Evolutionary conservation across 2,888 invertebrate species (phyloP), one percentile per base, ranked within the genome.

Genomic region (Spodoptera exigua): DNA sequence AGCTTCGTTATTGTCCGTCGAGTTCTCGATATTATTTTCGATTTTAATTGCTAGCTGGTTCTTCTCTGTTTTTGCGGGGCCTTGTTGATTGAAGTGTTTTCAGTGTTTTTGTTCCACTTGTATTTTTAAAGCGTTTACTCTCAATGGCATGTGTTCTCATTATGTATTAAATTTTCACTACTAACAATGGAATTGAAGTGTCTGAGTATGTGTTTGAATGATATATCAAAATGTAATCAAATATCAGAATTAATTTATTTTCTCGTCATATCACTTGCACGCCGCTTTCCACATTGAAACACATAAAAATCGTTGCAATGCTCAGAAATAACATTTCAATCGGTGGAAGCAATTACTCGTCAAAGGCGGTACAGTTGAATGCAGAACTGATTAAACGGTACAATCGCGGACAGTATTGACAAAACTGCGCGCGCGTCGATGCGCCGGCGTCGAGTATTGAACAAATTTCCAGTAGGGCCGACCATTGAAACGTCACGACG

Each of bases 291-390:
- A 49, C 64, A 60, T 59, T 49, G 17, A 53, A 69, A 63, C 40
- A 62, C 57, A 62, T 54, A 79, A 71, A 70, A 72, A 49, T 36
- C 61, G 44, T 57, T 14, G 32, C 59, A 49, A 65, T 54, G 58
- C 67, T 62, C 70, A 76, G 70, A 74, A 70, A 79, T 87, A 89
- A 91, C 91, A 89, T 90, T 91, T 92, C 91, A 92, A 91, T 91
- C 88, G 87, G 68, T 82, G 84, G 90, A 92, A 93, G 87, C 92
- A 93, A 94, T 94, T 93, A 93, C 92, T 93, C 93, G 90, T 92
- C 89, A 92, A 85, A 83, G 91, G 91, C 91, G 92, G 91, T 93
- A 92, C 92, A 89, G 85, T 80, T 93, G 93, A 93, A 94, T 94
- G 87, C 89, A 81, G 70, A 80, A 80, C 87, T 90, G 92, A 92